These are phyloP conservation scores for Flexamia atlantica DNA, from an alignment of 2,888 invertebrate genomes.

Conservation along the genomic window DNA sequence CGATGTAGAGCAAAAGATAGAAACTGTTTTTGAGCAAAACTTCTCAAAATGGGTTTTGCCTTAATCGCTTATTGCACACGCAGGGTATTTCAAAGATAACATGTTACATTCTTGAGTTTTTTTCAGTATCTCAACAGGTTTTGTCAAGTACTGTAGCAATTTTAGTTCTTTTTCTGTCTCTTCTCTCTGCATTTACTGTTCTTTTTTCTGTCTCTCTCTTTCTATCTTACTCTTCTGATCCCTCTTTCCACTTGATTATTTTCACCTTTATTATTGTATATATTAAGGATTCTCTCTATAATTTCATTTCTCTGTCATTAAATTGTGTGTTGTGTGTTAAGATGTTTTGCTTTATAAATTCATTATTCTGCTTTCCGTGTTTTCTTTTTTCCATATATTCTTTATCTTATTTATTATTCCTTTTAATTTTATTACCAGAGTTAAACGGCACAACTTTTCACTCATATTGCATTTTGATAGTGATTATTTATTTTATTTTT, in stretches of 20 bases:
- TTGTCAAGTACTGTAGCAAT: slow-evolving; percentile 32
- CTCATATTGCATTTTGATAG: not conserved
- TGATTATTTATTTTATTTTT: not conserved
- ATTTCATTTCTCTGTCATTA: slow-evolving; percentile 57
- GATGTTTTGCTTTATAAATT: slow-evolving; percentile 56
- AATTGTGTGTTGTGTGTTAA: slow-evolving; percentile 58
- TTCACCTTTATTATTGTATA: slow-evolving; percentile 39
- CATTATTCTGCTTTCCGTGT: slow-evolving; percentile 50
- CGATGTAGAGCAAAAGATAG: slow-evolving; percentile 50
- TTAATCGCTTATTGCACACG: slow-evolving; percentile 58
- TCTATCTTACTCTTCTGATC: slow-evolving; percentile 60
- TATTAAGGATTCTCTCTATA: slow-evolving; percentile 41
- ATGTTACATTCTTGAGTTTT: slow-evolving; percentile 20
- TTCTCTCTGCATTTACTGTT: slow-evolving; percentile 34
- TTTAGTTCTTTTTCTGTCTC: slow-evolving; percentile 25
- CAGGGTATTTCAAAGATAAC: slow-evolving; percentile 50
- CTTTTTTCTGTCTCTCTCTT: slow-evolving; percentile 23
- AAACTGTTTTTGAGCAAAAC: slow-evolving; percentile 51
- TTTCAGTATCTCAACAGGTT: slow-evolving; percentile 17
- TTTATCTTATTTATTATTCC: slow-evolving; percentile 20
- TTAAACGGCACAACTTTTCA: not conserved
- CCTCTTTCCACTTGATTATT: slow-evolving; percentile 61
- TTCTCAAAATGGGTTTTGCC: slow-evolving; percentile 31
- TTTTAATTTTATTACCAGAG: not conserved
- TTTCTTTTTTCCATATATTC: slow-evolving; percentile 41